phyloP scores from a whole-genome alignment of 2,113 vertebrate species.

The Cinclus mexicanus region DNA sequence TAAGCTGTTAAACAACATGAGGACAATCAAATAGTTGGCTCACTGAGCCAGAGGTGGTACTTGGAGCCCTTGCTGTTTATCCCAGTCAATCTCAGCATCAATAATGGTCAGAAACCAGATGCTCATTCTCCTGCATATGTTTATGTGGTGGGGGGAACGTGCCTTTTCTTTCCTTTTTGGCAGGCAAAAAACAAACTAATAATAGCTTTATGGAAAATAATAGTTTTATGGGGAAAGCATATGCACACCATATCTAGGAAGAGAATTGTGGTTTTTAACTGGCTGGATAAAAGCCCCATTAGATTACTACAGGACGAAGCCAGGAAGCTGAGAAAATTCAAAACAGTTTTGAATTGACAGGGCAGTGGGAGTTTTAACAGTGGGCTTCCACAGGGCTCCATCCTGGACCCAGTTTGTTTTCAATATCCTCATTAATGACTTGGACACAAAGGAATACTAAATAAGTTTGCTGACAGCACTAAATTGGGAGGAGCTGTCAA shows the following conservation, averaged over 20 bases:
- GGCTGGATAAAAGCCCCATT: not conserved
- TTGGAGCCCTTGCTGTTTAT: conserved; percentile 40
- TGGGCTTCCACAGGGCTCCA: not conserved
- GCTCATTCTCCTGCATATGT: conserved; percentile 4
- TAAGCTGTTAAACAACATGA: conserved; percentile 40
- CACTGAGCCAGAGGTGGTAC: conserved; percentile 43
- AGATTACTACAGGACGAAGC: not conserved
- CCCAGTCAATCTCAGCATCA: conserved; percentile 26
- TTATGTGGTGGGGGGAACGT: not conserved
- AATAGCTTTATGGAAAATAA: not conserved
- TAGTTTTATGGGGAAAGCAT: not conserved
- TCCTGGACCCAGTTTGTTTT: not conserved
- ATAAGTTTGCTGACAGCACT: not conserved
- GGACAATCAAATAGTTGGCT: conserved; percentile 25
- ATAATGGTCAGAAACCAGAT: not conserved
- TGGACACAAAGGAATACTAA: not conserved
- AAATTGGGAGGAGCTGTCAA: not conserved
- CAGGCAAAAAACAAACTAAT: not conserved
- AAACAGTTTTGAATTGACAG: not conserved
- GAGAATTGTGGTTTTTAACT: not conserved
- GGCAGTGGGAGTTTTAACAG: not conserved
- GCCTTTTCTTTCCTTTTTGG: not conserved
- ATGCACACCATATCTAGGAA: not conserved
- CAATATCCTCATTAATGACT: not conserved
- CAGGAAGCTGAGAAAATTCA: not conserved